phyloP scores from a whole-genome alignment of 2,797 vertebrate species.

The Amazona finschi region DNA sequence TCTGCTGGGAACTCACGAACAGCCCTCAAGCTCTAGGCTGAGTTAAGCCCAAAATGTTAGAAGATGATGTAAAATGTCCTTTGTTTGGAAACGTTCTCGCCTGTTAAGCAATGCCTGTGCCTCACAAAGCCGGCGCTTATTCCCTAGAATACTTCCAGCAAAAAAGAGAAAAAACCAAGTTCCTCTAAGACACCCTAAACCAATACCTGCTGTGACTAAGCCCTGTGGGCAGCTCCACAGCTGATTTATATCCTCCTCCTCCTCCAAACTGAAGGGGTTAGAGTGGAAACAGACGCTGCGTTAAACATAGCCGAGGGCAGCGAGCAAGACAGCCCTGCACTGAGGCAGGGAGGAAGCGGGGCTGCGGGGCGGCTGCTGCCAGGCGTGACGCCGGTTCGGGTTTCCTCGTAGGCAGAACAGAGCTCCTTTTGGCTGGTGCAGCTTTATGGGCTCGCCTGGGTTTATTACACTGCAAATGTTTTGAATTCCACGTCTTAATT shows the following conservation, averaged over 20 bases:
- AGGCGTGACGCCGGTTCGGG: conserved; percentile 7
- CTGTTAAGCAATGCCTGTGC: background rate
- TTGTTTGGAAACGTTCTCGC: background rate
- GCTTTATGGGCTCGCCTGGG: conserved; percentile 54
- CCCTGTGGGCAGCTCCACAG: conserved; percentile 45
- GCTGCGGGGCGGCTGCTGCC: conserved; percentile 40
- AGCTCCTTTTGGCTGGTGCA: conserved; percentile 33
- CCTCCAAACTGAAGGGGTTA: conserved; percentile 7
- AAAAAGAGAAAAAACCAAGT: background rate
- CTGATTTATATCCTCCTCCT: conserved; percentile 60
- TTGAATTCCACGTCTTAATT: conserved; percentile 62
- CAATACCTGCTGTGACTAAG: conserved; percentile 67
- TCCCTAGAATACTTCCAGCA: conserved; percentile 56
- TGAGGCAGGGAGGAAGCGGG: conserved; percentile 17
- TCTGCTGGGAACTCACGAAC: background rate
- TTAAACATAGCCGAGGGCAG: conserved; percentile 41
- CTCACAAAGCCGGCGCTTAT: conserved; percentile 52
- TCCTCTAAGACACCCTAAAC: conserved; percentile 56
- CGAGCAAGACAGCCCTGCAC: background rate
- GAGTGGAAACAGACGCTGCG: conserved; percentile 47
- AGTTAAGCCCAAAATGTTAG: background rate
- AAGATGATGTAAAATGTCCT: conserved; percentile 32
- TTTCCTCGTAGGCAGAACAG: conserved; percentile 56
- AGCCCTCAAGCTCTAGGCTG: background rate
- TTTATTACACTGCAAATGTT: conserved; percentile 61